These are phyloP conservation scores for Zoanthus solanderi DNA, from an alignment of 92 coral and sea anemone species.

Conservation along the genomic window DNA sequence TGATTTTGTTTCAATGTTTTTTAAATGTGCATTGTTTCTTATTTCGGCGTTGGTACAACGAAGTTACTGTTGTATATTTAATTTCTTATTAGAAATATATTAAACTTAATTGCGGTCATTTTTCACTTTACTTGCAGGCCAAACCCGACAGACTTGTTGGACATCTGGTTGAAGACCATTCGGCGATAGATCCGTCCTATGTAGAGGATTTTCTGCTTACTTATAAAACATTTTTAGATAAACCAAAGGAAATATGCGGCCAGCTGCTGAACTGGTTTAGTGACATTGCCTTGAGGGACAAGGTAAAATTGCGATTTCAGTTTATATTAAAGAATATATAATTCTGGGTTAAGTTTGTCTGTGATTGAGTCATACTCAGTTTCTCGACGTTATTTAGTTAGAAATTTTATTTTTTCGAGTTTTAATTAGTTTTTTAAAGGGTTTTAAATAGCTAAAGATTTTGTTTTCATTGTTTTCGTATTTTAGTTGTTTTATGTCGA, in stretches of 20 bases:
- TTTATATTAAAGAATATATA: too few species aligned
- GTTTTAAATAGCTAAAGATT: too few species aligned
- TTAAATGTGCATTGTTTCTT: background rate
- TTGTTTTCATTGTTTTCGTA: too few species aligned
- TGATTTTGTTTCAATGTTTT: background rate
- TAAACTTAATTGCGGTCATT: too few species aligned
- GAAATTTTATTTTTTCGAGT: too few species aligned
- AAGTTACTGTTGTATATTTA: background rate
- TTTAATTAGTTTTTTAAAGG: too few species aligned
- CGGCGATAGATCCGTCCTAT: constrained; percentile 96
- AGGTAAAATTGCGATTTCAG: constrained; percentile 63
- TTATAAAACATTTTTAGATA: constrained; percentile 87
- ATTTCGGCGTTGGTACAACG: background rate
- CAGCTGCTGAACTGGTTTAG: constrained; percentile 91
- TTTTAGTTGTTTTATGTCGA: too few species aligned
- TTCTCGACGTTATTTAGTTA: too few species aligned
- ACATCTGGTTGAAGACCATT: constrained; percentile 95
- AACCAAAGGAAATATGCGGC: constrained; percentile 90
- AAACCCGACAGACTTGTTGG: constrained; percentile 84
- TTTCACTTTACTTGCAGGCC: constrained; percentile 61
- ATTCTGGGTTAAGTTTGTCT: too few species aligned
- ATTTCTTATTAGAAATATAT: too few species aligned
- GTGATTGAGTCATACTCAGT: too few species aligned
- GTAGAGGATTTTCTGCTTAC: constrained; percentile 96
- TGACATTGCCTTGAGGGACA: constrained; percentile 80